Base-by-base conservation (phyloP, 1,140 invertebrate species). In the Teleopsis dalmanni region DNA sequence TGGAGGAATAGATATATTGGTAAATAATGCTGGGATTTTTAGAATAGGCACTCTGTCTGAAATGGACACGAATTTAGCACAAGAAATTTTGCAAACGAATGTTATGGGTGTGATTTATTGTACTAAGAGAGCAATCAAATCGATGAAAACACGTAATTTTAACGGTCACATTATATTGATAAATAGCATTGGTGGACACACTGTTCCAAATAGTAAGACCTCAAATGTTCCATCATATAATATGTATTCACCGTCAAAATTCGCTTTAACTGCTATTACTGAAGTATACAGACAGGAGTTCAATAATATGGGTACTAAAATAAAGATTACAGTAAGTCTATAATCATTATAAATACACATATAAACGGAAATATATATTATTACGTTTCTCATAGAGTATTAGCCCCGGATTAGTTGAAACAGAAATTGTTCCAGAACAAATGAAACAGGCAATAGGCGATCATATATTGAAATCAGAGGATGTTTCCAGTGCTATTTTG, bases 101-200 rank as follows among this genome's bases (percentile, higher is more conserved):
- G 72, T 87, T 1, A 72, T 85, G 45, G 85, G 75, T 0, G 58
- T 85, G 7, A 75, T 78, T 14, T 74, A 82, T 38, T 84, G 84
- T 47, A 79, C 82, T 1, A 74, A 80, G 34, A 76, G 81, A 59
- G 78, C 82, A 1, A 60, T 85, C 2, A 75, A 77, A 23, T 80
- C 77, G 1, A 88, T 91, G 85, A 74, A 61, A 37, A 76, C 78
- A 46, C 72, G 77, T 5, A 71, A 75, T 2, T 72, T 82, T 21
- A 66, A 78, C 35, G 87, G 86, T 0, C 83, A 88, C 47, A 77
- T 89, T 40, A 76, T 89, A 43, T 77, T 85, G 45, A 76, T 90
- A 10, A 86, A 83, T 66, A 87, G 78, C 52, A 56, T 78, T 13
- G 70, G 72, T 0, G 79, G 78, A 0, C 71, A 79, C 50, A 73